A percentile compares a stretch with the other conserved stretches of the same genome.
These are phyloP conservation scores for Chaetodon trifascialis DNA, from an alignment of 2,113 vertebrate genomes.

Conservation along the genomic window DNA sequence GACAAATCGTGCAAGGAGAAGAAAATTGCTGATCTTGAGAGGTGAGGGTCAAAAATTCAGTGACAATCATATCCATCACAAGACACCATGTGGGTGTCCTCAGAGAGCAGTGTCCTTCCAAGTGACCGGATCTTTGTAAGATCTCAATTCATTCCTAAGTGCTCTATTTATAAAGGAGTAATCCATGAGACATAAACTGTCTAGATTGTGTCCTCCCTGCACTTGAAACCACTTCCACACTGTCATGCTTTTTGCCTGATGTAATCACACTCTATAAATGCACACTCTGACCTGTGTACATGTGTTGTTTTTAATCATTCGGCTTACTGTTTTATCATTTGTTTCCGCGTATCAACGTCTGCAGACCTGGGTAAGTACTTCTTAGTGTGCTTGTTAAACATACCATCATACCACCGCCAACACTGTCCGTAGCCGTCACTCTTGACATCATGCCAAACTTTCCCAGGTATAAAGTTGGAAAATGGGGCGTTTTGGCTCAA, in stretches of 20 bases:
- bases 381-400: constrained; percentile 35
- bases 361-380: constrained; percentile 81
- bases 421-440: constrained; percentile 17
- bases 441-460: constrained; percentile 39
- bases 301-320: constrained; percentile 42
- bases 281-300: constrained; percentile 22
- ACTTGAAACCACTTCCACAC: constrained; percentile 73
- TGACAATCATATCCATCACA: constrained; percentile 16
- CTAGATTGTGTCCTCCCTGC: constrained; percentile 62
- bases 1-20: constrained; percentile 95
- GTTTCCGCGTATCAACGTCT: constrained; percentile 58
- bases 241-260: constrained; percentile 60
- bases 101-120: constrained; percentile 28
- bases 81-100: constrained; percentile 51
- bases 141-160: constrained; percentile 61
- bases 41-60: constrained; percentile 82
- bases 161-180: constrained; percentile 73
- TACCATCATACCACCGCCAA: constrained; percentile 13
- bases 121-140: constrained; percentile 53
- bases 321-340: constrained; percentile 58
- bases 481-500: constrained; percentile 35
- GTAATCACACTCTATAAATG: constrained; percentile 50
- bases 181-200: constrained; percentile 75
- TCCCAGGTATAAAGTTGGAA: constrained; percentile 58
- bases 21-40: constrained; percentile 94